Evolutionary conservation across 2,113 vertebrate genomes (phyloP).

Genomic region (Canis aureus): DNA sequence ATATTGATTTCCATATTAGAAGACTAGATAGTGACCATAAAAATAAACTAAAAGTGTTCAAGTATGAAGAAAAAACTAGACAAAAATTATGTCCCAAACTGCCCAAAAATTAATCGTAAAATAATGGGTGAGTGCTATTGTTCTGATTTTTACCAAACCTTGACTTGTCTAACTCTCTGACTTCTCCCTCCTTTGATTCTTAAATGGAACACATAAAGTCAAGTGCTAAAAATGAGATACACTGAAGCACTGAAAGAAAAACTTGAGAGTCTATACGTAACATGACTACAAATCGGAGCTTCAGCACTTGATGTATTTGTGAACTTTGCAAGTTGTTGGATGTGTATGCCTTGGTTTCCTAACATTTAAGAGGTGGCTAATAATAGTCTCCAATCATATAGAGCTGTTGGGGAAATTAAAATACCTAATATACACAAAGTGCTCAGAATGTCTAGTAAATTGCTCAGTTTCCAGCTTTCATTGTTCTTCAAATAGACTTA

Average conservation of each 20-base stretch:
- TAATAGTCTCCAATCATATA: slow-evolving; percentile 12
- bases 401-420: neutral
- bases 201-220: neutral
- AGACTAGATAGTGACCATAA: neutral
- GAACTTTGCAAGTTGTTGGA: neutral
- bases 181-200: neutral
- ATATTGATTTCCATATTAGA: neutral
- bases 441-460: neutral
- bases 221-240: neutral
- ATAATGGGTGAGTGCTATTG: neutral
- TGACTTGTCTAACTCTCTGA: neutral
- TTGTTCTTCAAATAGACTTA: neutral
- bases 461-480: neutral
- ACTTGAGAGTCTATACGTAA: neutral
- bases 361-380: slow-evolving; percentile 46
- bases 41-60: slow-evolving; percentile 23
- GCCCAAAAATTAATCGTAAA: neutral
- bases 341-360: neutral
- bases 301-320: neutral
- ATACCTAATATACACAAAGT: neutral
- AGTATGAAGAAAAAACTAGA: neutral
- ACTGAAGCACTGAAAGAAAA: neutral
- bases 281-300: neutral
- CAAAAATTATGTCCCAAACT: neutral
- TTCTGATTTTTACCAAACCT: neutral